Conservation (phyloP, 2,888 invertebrate genomes). For the Netelia fuscicornis region DNA sequence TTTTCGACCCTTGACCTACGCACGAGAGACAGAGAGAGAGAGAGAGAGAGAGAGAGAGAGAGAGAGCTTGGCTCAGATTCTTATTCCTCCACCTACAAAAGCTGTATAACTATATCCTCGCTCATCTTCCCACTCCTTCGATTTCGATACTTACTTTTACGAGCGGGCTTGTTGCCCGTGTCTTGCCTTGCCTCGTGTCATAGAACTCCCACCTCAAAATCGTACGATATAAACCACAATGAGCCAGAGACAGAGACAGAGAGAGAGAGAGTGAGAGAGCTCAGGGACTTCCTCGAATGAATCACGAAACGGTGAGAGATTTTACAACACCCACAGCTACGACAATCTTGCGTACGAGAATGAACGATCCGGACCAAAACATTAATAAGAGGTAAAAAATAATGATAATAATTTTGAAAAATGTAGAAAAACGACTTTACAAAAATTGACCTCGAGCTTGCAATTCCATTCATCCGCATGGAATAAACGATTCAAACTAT, state of each 20-base stretch:
- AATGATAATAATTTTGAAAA: not conserved
- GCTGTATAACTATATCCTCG: too few relatives aligned
- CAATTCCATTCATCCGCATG: constrained; percentile 34
- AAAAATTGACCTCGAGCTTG: constrained; percentile 47
- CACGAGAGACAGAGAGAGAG: too few relatives aligned
- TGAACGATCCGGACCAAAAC: too few relatives aligned
- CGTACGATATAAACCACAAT: not conserved
- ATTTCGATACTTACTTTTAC: constrained; percentile 26
- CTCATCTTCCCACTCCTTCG: not conserved
- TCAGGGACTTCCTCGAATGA: constrained; percentile 19
- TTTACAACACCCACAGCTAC: not conserved
- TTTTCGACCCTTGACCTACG: too few relatives aligned
- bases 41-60: not conserved
- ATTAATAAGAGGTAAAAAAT: not conserved
- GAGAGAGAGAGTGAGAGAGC: not conserved
- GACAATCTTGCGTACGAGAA: too few relatives aligned
- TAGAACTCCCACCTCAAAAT: not conserved
- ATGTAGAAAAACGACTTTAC: not conserved
- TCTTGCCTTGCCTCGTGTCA: too few relatives aligned
- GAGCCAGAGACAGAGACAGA: not conserved
- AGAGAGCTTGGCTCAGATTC: not conserved
- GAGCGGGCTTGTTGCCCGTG: constrained; percentile 46
- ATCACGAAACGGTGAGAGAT: constrained; percentile 6
- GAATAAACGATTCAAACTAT: constrained; percentile 15
- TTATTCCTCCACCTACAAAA: too few relatives aligned